Conservation (phyloP, 1,140 invertebrate genomes). For the Rhyzopertha dominica region DNA sequence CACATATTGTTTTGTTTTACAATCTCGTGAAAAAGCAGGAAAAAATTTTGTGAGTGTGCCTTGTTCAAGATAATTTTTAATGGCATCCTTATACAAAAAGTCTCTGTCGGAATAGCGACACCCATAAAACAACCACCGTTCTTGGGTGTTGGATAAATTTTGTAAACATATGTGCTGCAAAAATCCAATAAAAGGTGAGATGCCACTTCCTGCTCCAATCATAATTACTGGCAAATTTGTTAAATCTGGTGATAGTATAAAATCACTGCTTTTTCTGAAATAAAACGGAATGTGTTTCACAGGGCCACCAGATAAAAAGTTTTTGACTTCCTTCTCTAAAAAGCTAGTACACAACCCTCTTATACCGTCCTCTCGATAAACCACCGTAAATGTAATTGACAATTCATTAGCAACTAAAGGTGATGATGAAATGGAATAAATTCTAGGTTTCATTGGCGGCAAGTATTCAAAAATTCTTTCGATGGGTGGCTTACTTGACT, state of each 20-base stretch:
- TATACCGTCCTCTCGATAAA: conserved; percentile 49
- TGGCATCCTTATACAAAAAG: conserved; percentile 57
- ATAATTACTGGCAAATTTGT: conserved; percentile 60
- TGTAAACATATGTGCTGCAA: conserved; percentile 51
- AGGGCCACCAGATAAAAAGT: conserved; percentile 20
- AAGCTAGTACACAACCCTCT: conserved; percentile 66
- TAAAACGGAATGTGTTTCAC: conserved; percentile 51
- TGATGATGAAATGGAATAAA: conserved; percentile 76
- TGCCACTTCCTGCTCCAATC: conserved; percentile 77
- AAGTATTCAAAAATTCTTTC: conserved; percentile 66
- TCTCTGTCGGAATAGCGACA: conserved; percentile 63
- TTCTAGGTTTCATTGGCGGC: conserved; percentile 65
- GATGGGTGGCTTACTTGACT: conserved; percentile 59
- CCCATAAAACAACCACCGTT: conserved; percentile 66
- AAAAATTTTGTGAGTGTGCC: conserved; percentile 53
- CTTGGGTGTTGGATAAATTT: conserved; percentile 23
- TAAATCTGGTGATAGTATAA: conserved; percentile 52
- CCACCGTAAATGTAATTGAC: conserved; percentile 65
- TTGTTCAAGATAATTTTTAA: conserved; percentile 49
- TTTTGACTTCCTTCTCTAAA: conserved; percentile 48
- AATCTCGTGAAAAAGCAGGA: conserved; percentile 62
- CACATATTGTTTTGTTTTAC: conserved; percentile 52
- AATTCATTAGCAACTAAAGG: conserved; percentile 48
- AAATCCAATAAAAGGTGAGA: conserved; percentile 74
- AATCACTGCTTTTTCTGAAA: conserved; percentile 56